A percentile compares a stretch with the other conserved stretches of the same genome.
These are phyloP conservation scores for Dendrolimus houi DNA, from an alignment of 2,888 invertebrate species.

Conservation along the genomic window DNA sequence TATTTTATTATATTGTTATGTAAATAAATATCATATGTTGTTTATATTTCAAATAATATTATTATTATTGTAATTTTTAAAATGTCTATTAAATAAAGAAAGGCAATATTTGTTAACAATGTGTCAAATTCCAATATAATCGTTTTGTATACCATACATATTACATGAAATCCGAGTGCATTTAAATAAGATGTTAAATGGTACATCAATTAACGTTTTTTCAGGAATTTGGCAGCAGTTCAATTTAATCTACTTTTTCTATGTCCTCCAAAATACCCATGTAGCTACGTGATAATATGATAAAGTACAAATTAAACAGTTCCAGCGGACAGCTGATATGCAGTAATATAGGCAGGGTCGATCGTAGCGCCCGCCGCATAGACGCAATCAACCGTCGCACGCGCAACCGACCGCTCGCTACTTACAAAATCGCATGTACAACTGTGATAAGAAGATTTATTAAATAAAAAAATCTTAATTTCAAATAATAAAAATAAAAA, in stretches of 20 bases:
- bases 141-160: no score
- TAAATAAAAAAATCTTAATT: background rate
- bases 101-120: no score
- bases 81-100: no score
- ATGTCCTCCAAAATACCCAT: slow-evolving; percentile 12
- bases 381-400: slow-evolving; percentile 35
- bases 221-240: no score
- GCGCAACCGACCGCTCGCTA: slow-evolving; percentile 34
- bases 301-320: slow-evolving; percentile 68
- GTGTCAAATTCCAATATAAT: no score
- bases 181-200: no score
- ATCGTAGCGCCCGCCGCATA: slow-evolving; percentile 40
- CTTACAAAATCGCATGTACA: slow-evolving; percentile 1
- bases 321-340: slow-evolving; percentile 55
- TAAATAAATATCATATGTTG: no score
- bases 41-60: no score
- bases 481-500: slow-evolving; percentile 5
- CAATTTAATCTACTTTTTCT: background rate
- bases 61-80: no score
- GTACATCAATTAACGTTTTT: no score
- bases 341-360: slow-evolving; percentile 49
- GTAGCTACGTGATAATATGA: slow-evolving; percentile 58
- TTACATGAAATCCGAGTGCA: no score
- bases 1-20: no score
- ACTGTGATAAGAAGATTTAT: background rate